Conservation (phyloP, 2,113 vertebrate species). For the rabbit (Oryctolagus cuniculus) region DNA sequence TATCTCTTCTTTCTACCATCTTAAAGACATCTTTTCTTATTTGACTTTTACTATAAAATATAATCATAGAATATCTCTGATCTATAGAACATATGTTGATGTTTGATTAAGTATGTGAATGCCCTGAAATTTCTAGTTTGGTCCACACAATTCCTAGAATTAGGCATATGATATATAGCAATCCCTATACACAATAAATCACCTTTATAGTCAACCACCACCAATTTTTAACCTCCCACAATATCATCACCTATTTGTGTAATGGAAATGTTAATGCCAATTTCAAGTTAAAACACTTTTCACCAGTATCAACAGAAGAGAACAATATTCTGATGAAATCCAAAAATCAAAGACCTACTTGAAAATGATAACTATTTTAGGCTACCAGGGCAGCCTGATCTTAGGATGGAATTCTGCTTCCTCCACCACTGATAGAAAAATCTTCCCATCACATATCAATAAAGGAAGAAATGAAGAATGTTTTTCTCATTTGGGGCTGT, state of each 20-base stretch:
- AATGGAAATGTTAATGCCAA: background rate
- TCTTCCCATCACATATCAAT: background rate
- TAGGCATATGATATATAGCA: background rate
- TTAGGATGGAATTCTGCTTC: background rate
- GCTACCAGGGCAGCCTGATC: no score
- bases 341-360: background rate
- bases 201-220: fast-evolving
- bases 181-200: background rate
- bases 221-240: background rate
- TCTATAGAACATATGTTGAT: background rate
- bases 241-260: background rate
- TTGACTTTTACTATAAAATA: background rate
- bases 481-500: background rate
- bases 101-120: background rate
- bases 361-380: background rate
- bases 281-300: background rate
- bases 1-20: background rate
- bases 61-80: background rate
- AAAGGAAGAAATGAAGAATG: background rate
- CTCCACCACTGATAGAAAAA: background rate
- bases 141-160: background rate
- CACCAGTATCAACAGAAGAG: background rate
- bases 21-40: background rate
- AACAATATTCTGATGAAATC: background rate
- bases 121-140: background rate